Conservation (phyloP, 2,797 vertebrate genomes). For the Pangasius larnaudii region DNA sequence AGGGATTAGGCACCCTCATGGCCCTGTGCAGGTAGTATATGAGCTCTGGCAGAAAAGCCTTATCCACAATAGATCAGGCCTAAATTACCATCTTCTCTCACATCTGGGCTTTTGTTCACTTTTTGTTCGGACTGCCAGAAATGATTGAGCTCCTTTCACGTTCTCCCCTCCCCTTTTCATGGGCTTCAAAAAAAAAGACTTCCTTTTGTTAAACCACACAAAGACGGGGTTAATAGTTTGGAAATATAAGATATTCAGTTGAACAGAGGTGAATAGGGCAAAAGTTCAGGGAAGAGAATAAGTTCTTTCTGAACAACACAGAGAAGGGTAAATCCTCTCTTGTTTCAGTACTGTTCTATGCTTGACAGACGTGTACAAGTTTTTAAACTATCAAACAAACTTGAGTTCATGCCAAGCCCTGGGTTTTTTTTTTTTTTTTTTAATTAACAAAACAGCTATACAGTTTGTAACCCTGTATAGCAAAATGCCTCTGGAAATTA, state of each 20-base stretch:
- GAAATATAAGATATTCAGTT: slow-evolving; percentile 82
- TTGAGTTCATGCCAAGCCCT: slow-evolving; percentile 15
- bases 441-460: slow-evolving; percentile 7
- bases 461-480: slow-evolving; percentile 15
- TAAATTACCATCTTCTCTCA: slow-evolving; percentile 88
- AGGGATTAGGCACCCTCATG: slow-evolving; percentile 55
- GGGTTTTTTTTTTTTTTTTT: background rate
- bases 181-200: slow-evolving; percentile 70
- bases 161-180: slow-evolving; percentile 67
- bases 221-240: slow-evolving; percentile 82
- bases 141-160: slow-evolving; percentile 80
- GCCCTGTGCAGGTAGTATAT: slow-evolving; percentile 78
- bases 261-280: slow-evolving; percentile 79
- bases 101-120: slow-evolving; percentile 85
- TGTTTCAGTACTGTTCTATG: slow-evolving; percentile 59
- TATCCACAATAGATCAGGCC: slow-evolving; percentile 83
- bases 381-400: slow-evolving; percentile 23
- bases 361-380: slow-evolving; percentile 39
- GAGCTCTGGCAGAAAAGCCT: slow-evolving; percentile 82
- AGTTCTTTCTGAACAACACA: slow-evolving; percentile 56
- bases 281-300: slow-evolving; percentile 70
- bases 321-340: slow-evolving; percentile 57
- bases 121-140: slow-evolving; percentile 79
- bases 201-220: slow-evolving; percentile 84
- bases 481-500: background rate